These are phyloP conservation scores for Mesocricetus auratus DNA, from an alignment of 2,113 vertebrate genomes.

Conservation along the genomic window DNA sequence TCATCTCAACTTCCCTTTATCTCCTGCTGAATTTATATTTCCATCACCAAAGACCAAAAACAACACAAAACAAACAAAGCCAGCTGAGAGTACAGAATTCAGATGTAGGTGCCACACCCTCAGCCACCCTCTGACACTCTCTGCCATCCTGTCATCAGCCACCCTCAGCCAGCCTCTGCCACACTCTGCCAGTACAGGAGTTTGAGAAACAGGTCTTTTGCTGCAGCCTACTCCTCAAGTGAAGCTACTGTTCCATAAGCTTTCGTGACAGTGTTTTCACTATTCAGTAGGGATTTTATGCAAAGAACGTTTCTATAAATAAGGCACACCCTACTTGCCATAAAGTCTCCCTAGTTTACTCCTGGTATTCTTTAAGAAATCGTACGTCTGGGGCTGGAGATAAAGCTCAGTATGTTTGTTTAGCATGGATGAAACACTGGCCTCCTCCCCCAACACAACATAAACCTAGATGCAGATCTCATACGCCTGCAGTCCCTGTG, in stretches of 20 bases:
- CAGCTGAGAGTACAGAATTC: too few species aligned
- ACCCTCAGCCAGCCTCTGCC: background rate
- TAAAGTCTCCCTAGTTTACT: background rate
- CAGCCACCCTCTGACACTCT: background rate
- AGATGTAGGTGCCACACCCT: background rate
- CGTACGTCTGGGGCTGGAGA: background rate
- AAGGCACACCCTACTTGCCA: background rate
- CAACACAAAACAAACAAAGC: background rate
- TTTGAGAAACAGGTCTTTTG: background rate
- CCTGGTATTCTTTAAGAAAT: background rate
- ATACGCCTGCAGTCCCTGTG: background rate
- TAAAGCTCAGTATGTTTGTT: background rate
- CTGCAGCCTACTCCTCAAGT: background rate
- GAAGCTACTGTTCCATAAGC: background rate
- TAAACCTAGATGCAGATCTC: too few species aligned
- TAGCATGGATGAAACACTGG: background rate
- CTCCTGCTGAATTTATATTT: background rate
- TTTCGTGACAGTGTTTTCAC: conserved; percentile 29
- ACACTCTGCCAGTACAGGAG: background rate
- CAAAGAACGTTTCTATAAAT: background rate
- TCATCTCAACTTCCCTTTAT: background rate
- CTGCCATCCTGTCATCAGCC: background rate
- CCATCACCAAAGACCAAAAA: conserved; percentile 35
- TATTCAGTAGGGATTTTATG: background rate
- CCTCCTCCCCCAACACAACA: background rate